Evolutionary conservation across 2,113 vertebrate genomes (phyloP).

Genomic region (Ellobius talpinus): DNA sequence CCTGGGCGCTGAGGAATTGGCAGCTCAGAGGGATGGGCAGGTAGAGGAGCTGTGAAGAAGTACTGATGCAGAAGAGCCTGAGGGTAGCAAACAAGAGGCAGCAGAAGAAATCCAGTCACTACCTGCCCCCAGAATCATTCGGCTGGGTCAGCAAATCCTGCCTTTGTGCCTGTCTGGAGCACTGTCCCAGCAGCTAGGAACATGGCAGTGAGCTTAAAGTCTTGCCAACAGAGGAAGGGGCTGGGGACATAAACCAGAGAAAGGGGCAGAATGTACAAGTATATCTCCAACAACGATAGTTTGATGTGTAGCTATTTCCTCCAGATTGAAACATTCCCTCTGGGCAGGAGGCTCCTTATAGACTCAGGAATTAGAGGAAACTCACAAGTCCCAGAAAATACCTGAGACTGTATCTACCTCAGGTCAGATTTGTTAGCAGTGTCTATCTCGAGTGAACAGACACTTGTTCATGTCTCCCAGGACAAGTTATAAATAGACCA

Average conservation of each 20-base stretch:
- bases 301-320: no score
- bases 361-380: not conserved
- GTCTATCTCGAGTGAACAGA: not conserved
- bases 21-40: slow-evolving; percentile 93
- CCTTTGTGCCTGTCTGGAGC: not conserved
- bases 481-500: not conserved
- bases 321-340: not conserved
- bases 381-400: not conserved
- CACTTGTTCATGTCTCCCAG: not conserved
- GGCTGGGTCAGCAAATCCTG: not conserved
- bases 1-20: slow-evolving; percentile 91
- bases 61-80: slow-evolving; percentile 94
- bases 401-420: not conserved
- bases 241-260: not conserved
- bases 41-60: slow-evolving; percentile 93
- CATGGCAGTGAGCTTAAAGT: not conserved
- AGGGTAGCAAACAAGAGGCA: slow-evolving; percentile 80
- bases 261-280: not conserved
- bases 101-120: not conserved
- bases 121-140: not conserved
- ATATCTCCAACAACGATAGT: not conserved
- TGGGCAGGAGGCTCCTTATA: not conserved
- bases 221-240: not conserved
- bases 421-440: no score
- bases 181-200: not conserved